Evolutionary conservation across 2,797 vertebrate genomes (phyloP).

Genomic region (Amniataba percoides): DNA sequence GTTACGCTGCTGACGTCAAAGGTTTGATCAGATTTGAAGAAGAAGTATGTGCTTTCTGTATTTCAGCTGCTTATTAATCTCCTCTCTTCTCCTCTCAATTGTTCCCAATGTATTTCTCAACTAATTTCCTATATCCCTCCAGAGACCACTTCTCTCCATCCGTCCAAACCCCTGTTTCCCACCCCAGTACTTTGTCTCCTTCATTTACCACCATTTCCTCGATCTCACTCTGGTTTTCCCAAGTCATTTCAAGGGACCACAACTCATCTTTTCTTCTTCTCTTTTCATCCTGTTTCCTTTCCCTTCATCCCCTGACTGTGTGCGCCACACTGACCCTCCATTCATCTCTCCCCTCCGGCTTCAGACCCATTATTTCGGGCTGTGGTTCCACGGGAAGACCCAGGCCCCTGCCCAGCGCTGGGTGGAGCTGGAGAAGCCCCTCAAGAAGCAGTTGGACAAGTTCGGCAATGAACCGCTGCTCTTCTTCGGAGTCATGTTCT

Average conservation of each 20-base stretch:
- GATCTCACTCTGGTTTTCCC: neutral
- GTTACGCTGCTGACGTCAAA: constrained; percentile 44
- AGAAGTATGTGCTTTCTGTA: constrained; percentile 34
- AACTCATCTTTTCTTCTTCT: neutral
- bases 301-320: neutral
- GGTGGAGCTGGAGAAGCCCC: constrained; percentile 97
- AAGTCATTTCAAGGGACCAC: neutral
- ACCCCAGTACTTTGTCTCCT: neutral
- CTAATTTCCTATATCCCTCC: constrained; percentile 20
- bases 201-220: neutral
- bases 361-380: constrained; percentile 95
- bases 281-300: neutral
- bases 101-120: constrained; percentile 6
- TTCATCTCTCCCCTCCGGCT: neutral
- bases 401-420: constrained; percentile 91
- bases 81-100: constrained; percentile 14
- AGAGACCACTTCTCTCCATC: neutral
- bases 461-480: constrained; percentile 95
- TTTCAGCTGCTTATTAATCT: constrained; percentile 35
- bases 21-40: constrained; percentile 50
- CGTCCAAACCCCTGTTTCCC: constrained; percentile 3
- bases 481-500: constrained; percentile 98
- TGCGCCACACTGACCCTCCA: constrained; percentile 6
- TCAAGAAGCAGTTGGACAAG: constrained; percentile 99
- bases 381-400: constrained; percentile 96